phyloP scores from a whole-genome alignment of 2,113 vertebrate genomes.

The Rhineura floridana region DNA sequence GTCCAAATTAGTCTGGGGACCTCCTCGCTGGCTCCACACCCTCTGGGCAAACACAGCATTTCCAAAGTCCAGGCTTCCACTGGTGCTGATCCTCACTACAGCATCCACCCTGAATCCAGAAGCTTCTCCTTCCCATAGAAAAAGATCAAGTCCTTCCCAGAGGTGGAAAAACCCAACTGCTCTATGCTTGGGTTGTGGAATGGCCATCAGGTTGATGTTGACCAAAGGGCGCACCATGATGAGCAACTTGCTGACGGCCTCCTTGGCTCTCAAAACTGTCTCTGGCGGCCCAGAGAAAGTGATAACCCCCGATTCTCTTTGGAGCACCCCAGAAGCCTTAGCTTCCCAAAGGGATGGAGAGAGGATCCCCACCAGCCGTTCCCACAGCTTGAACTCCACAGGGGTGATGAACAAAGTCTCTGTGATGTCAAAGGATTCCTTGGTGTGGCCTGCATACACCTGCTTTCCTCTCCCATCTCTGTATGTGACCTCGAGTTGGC shows the following conservation, averaged over 20 bases:
- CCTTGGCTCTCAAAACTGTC: not conserved
- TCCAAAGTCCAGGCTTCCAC: not conserved
- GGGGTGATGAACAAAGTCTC: not conserved
- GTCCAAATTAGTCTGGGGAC: not conserved
- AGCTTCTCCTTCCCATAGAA: not conserved
- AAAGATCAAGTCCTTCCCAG: not conserved
- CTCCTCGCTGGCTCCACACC: not conserved
- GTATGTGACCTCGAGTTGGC: not conserved
- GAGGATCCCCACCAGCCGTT: not conserved
- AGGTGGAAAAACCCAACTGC: not conserved
- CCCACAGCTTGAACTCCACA: not conserved
- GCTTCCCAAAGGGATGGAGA: conserved; percentile 8
- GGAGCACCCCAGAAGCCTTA: not conserved
- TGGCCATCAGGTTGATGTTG: not conserved
- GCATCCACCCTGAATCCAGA: not conserved
- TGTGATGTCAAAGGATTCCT: not conserved
- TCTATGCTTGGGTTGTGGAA: not conserved
- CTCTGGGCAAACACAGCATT: not conserved
- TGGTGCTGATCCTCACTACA: not conserved
- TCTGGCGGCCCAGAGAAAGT: conserved; percentile 1
- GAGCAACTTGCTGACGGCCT: conserved; percentile 6
- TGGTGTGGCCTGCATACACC: not conserved
- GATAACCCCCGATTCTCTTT: not conserved
- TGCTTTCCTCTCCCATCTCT: no score
- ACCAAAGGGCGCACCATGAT: not conserved